phyloP scores from a whole-genome alignment of 2,113 vertebrate species.

The Carassius auratus region DNA sequence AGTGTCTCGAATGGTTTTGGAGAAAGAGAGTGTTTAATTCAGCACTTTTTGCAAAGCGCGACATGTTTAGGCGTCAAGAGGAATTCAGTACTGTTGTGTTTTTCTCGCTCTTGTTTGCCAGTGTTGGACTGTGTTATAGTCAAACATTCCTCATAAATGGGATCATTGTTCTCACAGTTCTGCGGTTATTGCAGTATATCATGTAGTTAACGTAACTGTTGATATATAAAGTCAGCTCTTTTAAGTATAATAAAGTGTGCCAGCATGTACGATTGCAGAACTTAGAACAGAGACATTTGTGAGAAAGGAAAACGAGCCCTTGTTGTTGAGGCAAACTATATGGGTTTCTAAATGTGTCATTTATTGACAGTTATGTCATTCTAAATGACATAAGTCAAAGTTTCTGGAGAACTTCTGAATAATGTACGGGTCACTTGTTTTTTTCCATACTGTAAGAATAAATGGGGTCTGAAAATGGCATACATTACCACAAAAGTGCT shows the following conservation, averaged over 20 bases:
- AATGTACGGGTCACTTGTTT: neutral
- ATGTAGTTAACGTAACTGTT: neutral
- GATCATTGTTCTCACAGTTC: constrained; percentile 22
- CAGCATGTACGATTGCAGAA: neutral
- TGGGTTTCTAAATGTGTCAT: neutral
- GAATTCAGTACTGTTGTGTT: constrained; percentile 16
- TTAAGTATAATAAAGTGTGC: neutral
- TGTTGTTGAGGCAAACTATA: neutral
- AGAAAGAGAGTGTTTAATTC: neutral
- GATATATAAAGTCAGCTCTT: neutral
- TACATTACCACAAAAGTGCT: neutral
- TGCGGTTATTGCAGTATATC: neutral
- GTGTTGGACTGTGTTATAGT: constrained; percentile 12
- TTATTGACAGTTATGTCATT: neutral
- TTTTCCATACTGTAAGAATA: neutral
- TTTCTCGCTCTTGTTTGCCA: neutral
- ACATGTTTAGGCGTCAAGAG: constrained; percentile 30
- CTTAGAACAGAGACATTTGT: no score
- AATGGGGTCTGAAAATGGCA: neutral
- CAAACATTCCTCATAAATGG: constrained; percentile 29
- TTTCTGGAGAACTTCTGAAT: neutral
- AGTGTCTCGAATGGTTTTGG: neutral
- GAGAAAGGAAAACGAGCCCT: neutral
- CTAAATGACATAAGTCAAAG: neutral
- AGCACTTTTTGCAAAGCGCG: neutral